Percentiles rank a stretch among this genome's conserved stretches.
These are phyloP conservation scores for Drosophila micromelanica DNA, from an alignment of 1,140 invertebrate genomes.

Conservation along the genomic window DNA sequence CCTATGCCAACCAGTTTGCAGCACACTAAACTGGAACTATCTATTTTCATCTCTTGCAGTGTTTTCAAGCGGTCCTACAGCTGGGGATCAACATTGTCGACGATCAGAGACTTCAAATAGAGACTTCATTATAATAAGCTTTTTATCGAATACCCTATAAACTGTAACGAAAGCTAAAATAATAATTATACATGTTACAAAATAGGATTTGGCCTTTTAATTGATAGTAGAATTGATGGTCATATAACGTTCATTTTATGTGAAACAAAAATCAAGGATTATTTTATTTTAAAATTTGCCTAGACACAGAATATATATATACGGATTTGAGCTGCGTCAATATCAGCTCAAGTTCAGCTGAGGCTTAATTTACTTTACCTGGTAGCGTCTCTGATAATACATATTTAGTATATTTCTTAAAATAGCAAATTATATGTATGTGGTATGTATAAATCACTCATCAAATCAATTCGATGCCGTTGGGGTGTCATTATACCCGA, in stretches of 20 bases:
- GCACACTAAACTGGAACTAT: conserved; percentile 18
- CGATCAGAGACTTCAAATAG: conserved; percentile 32
- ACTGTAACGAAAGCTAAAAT: neutral
- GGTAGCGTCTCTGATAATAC: conserved; percentile 11
- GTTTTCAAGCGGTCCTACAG: conserved; percentile 78
- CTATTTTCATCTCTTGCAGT: conserved; percentile 43
- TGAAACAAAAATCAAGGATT: neutral
- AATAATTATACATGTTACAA: neutral
- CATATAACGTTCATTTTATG: too few species aligned
- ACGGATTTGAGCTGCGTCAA: conserved; percentile 6
- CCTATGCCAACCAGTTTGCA: conserved; percentile 54
- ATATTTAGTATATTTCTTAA: neutral
- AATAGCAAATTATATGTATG: neutral
- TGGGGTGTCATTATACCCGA: neutral
- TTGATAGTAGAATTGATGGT: neutral
- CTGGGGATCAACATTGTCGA: conserved; percentile 75
- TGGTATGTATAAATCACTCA: neutral
- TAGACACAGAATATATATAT: neutral
- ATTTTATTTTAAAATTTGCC: neutral
- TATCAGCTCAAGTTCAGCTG: conserved; percentile 43
- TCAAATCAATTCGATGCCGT: too few species aligned
- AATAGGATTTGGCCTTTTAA: neutral
- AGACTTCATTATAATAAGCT: neutral
- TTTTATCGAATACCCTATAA: neutral
- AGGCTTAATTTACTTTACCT: conserved; percentile 17